Evolutionary conservation across 2,113 vertebrate species (phyloP).

Genomic region (Onychorhynchus coronatus): DNA sequence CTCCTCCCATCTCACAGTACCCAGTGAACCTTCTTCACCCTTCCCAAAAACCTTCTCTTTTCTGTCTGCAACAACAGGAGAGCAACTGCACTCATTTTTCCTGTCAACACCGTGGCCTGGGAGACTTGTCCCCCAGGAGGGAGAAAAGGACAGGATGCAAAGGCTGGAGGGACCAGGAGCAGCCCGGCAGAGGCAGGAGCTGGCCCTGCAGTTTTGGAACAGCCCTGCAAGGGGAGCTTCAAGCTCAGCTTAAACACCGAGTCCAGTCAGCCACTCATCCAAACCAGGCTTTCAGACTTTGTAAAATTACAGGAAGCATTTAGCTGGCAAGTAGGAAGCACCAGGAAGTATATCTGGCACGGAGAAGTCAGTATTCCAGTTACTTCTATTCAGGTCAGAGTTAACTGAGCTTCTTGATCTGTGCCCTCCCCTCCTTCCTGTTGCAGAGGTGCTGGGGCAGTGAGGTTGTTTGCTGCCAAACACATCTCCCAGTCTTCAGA

Average conservation of each 20-base stretch:
- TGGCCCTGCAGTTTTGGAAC: background rate
- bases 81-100: background rate
- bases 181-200: background rate
- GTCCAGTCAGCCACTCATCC: background rate
- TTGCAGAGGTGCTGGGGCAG: background rate
- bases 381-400: background rate
- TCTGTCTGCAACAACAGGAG: background rate
- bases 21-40: background rate
- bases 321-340: background rate
- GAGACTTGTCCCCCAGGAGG: accelerated
- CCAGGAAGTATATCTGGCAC: background rate
- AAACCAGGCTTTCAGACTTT: background rate
- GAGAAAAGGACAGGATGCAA: background rate
- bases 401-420: background rate
- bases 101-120: background rate
- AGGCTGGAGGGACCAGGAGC: background rate
- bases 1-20: background rate
- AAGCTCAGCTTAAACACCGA: background rate
- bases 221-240: background rate
- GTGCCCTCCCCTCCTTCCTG: background rate
- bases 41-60: background rate
- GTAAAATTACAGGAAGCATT: background rate
- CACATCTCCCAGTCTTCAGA: background rate
- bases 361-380: background rate
- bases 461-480: background rate